Evolutionary conservation across 2,797 vertebrate species (phyloP).

Genomic region (Siniperca scherzeri): DNA sequence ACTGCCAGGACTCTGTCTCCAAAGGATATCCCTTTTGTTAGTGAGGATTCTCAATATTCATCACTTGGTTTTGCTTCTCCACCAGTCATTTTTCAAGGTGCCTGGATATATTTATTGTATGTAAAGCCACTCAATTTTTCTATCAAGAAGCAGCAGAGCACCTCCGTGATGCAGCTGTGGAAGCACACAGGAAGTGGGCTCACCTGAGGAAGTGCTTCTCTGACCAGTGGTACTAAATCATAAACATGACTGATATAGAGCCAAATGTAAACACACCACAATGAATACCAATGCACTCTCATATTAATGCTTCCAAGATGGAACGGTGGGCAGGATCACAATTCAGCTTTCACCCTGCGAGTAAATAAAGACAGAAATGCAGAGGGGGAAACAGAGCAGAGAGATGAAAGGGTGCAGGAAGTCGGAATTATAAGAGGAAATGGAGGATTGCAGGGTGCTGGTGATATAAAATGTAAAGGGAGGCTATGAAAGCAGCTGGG

Average conservation of each 20-base stretch:
- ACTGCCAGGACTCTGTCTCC: constrained; percentile 5
- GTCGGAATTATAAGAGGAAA: constrained; percentile 33
- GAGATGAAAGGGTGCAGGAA: constrained; percentile 28
- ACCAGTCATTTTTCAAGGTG: constrained; percentile 8
- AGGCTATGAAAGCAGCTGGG: constrained; percentile 23
- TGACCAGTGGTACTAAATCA: constrained; percentile 50
- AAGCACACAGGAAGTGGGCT: constrained; percentile 25
- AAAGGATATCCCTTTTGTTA: constrained; percentile 36
- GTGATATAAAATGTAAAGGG: constrained; percentile 30
- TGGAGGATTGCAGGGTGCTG: constrained; percentile 12
- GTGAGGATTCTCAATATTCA: constrained; percentile 11
- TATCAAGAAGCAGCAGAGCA: constrained; percentile 8
- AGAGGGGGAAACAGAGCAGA: constrained; percentile 20
- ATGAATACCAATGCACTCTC: constrained; percentile 66
- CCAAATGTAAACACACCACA: constrained; percentile 63
- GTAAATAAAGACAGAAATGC: constrained; percentile 39
- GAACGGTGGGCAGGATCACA: constrained; percentile 51
- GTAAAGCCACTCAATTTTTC: not conserved
- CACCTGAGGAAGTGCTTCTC: constrained; percentile 41
- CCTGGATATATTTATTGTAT: constrained; percentile 22
- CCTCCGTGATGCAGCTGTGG: not conserved
- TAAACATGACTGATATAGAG: constrained; percentile 69
- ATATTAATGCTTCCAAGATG: constrained; percentile 52
- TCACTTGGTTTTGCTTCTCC: constrained; percentile 21
- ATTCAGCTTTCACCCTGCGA: constrained; percentile 51